Percentiles rank a stretch among this genome's conserved stretches.
Evolutionary conservation across 2,888 invertebrate genomes (phyloP).

Genomic region (Eilema griseolum): DNA sequence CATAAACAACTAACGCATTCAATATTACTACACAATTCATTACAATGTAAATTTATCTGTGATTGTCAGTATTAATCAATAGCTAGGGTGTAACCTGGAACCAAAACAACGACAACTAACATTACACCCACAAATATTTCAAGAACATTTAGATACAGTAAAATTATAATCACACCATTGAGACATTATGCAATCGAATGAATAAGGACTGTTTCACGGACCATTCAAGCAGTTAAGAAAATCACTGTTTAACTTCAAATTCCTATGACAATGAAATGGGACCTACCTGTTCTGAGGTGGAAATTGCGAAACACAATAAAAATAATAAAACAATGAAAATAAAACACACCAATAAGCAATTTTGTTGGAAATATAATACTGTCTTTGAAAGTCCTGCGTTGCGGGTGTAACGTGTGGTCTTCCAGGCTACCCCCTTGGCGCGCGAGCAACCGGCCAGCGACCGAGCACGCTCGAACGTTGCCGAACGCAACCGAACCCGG

Average conservation of each 20-base stretch:
- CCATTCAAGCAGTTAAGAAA: conserved; percentile 77
- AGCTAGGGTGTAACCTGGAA: conserved; percentile 86
- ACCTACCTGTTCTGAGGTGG: conserved; percentile 70
- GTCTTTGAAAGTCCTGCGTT: conserved; percentile 80
- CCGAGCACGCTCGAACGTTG: conserved; percentile 78
- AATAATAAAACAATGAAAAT: conserved; percentile 67
- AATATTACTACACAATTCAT: conserved; percentile 67
- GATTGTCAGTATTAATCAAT: conserved; percentile 65
- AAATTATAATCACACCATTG: conserved; percentile 77
- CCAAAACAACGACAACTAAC: conserved; percentile 84
- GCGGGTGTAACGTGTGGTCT: conserved; percentile 84
- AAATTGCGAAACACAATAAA: conserved; percentile 62
- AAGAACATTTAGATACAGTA: conserved; percentile 73
- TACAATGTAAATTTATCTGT: conserved; percentile 86
- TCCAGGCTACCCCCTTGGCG: conserved; percentile 85
- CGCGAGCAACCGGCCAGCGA: conserved; percentile 75
- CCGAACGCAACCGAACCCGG: conserved; percentile 82
- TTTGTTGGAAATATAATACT: conserved; percentile 81
- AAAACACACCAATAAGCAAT: conserved; percentile 85
- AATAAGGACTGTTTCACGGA: conserved; percentile 65
- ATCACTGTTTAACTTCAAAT: conserved; percentile 65
- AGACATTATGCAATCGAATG: conserved; percentile 74
- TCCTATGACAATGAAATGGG: conserved; percentile 74
- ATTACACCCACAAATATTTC: conserved; percentile 78
- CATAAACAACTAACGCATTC: conserved; percentile 76